These are phyloP conservation scores for Campoplex capitator DNA, from an alignment of 2,888 invertebrate species.

Conservation along the genomic window DNA sequence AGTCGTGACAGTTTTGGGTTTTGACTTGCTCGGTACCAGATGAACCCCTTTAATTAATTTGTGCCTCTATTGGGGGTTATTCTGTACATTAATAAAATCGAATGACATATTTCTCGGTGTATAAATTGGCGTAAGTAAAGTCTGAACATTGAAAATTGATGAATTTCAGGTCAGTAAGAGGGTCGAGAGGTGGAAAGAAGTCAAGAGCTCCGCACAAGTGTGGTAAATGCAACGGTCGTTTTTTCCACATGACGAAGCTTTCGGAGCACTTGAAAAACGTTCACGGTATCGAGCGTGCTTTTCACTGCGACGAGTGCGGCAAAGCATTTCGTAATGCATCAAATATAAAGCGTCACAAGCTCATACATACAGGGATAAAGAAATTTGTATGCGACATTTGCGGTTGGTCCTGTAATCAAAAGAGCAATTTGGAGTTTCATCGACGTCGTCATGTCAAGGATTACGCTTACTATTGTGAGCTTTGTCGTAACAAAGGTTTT, in stretches of 20 bases:
- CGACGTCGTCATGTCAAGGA: constrained; percentile 78
- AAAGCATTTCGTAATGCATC: constrained; percentile 78
- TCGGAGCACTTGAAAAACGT: constrained; percentile 82
- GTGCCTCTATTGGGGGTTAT: neutral
- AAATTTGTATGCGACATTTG: constrained; percentile 78
- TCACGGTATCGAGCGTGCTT: constrained; percentile 78
- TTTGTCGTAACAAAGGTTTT: constrained; percentile 77
- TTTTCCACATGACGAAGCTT: constrained; percentile 80
- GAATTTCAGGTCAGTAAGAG: constrained; percentile 75
- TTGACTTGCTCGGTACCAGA: too few species aligned
- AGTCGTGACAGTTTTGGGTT: too few species aligned
- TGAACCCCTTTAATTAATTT: too few species aligned
- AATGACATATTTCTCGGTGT: neutral
- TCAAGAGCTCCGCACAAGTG: constrained; percentile 77
- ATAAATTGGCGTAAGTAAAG: neutral
- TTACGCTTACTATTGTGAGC: constrained; percentile 76
- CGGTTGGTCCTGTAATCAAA: constrained; percentile 78
- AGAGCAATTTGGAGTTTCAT: constrained; percentile 79
- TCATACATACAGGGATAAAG: constrained; percentile 78
- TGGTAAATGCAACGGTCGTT: constrained; percentile 78
- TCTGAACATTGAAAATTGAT: constrained; percentile 52
- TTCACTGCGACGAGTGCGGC: constrained; percentile 79
- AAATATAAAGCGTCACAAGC: constrained; percentile 80
- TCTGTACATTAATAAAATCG: neutral
- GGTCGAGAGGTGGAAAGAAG: constrained; percentile 67